phyloP scores from a whole-genome alignment of 1,140 invertebrate species.

The Proctacanthus coquilletti region DNA sequence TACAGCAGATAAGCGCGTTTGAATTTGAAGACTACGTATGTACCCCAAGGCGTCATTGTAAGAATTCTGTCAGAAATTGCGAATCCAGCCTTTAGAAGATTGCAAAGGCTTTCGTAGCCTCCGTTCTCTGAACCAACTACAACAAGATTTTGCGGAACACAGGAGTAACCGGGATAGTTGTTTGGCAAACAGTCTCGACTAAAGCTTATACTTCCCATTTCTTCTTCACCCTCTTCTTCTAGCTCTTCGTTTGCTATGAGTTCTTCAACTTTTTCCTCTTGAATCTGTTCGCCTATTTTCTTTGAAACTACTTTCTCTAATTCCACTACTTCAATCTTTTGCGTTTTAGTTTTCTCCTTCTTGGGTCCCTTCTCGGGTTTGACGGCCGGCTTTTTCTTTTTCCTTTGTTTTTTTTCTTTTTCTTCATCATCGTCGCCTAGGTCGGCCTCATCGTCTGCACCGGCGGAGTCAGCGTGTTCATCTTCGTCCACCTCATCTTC shows the following conservation, averaged over 20 bases:
- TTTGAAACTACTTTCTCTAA: too few species aligned
- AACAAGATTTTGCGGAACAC: constrained; percentile 13
- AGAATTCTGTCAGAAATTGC: constrained; percentile 25
- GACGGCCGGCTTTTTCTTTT: too few species aligned
- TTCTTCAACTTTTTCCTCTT: neutral
- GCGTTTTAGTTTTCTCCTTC: neutral
- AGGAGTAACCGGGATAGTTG: constrained; percentile 15
- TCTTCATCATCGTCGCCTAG: neutral
- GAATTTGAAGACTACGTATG: constrained; percentile 23
- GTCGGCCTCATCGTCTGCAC: neutral
- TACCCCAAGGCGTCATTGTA: constrained; percentile 27
- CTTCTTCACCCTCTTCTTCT: neutral
- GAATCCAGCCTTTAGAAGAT: constrained; percentile 22
- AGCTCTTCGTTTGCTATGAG: neutral
- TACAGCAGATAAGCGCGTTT: constrained; percentile 23
- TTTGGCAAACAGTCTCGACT: too few species aligned
- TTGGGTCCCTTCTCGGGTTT: too few species aligned
- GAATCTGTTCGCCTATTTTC: neutral
- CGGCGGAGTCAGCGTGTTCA: neutral
- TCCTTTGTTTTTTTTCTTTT: too few species aligned
- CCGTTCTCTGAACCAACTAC: constrained; percentile 20
- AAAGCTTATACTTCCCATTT: too few species aligned
- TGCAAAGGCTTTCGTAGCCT: constrained; percentile 15
- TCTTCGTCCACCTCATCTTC: neutral
- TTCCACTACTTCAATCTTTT: neutral